Percentiles rank a stretch among this genome's conserved stretches.
phyloP scores from a whole-genome alignment of 2,797 vertebrate species.

The Aplochiton taeniatus region DNA sequence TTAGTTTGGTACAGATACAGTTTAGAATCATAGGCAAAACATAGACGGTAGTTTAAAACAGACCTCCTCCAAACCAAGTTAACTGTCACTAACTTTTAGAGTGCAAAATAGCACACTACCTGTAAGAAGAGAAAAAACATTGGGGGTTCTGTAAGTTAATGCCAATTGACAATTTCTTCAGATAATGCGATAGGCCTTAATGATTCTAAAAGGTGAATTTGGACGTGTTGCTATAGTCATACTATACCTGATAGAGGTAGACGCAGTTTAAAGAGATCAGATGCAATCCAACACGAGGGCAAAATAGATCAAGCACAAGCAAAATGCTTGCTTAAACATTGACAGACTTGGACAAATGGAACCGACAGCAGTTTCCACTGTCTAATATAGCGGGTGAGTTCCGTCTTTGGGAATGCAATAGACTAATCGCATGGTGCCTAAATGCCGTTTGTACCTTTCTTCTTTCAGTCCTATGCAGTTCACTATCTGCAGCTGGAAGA shows the following conservation, averaged over 20 bases:
- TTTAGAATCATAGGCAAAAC: too few relatives aligned
- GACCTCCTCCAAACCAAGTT: constrained; percentile 14
- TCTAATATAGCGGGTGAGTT: constrained; percentile 42
- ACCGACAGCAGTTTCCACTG: constrained; percentile 45
- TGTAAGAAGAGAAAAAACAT: constrained; percentile 21
- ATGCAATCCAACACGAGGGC: constrained; percentile 75
- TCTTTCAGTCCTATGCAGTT: constrained; percentile 67
- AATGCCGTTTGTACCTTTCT: constrained; percentile 64
- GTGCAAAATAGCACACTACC: constrained; percentile 36
- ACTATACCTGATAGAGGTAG: constrained; percentile 79
- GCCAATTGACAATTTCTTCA: constrained; percentile 6
- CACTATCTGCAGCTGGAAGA: constrained; percentile 85
- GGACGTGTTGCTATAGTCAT: constrained; percentile 60
- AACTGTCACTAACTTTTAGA: constrained; percentile 50
- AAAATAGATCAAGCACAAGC: constrained; percentile 58
- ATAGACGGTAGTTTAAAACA: constrained; percentile 20
- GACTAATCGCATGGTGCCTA: constrained; percentile 63
- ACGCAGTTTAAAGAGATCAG: constrained; percentile 58
- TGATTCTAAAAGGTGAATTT: constrained; percentile 32
- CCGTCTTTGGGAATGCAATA: constrained; percentile 62
- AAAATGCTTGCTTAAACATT: constrained; percentile 49
- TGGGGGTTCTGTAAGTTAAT: constrained; percentile 4
- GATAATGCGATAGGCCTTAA: constrained; percentile 12
- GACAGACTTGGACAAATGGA: constrained; percentile 45
- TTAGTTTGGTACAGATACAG: too few relatives aligned